Percentiles rank a stretch among this genome's conserved stretches.
These are phyloP conservation scores for Athene noctua DNA, from an alignment of 2,113 vertebrate species.

Conservation along the genomic window DNA sequence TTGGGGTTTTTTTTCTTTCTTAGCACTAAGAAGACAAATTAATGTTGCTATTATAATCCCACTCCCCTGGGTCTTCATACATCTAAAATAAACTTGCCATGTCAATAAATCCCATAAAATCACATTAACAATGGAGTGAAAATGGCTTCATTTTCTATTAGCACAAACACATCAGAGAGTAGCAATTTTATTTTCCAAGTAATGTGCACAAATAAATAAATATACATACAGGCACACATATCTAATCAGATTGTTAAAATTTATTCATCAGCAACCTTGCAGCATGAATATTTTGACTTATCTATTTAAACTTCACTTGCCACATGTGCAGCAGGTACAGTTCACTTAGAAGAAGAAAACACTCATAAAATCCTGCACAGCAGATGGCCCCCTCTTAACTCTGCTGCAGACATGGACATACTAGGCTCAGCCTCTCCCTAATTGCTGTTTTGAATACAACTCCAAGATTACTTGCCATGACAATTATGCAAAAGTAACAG, in stretches of 20 bases:
- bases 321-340: background rate
- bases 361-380: background rate
- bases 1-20: background rate
- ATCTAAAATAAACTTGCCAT: slow-evolving; percentile 1
- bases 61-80: background rate
- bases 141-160: background rate
- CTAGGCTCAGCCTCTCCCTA: background rate
- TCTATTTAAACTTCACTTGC: background rate
- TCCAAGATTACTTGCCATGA: slow-evolving; percentile 18
- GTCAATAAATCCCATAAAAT: slow-evolving; percentile 8
- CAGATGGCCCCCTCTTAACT: slow-evolving; percentile 2
- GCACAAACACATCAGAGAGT: background rate
- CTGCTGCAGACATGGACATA: background rate
- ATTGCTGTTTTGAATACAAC: background rate
- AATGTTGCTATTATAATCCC: background rate
- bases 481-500: background rate
- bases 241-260: background rate
- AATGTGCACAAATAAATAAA: background rate
- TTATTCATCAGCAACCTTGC: slow-evolving; percentile 1
- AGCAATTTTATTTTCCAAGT: background rate
- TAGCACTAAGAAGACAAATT: background rate
- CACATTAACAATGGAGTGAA: background rate
- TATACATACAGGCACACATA: background rate
- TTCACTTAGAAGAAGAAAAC: background rate
- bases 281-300: background rate